Evolutionary conservation across 2,888 invertebrate genomes (phyloP).

Genomic region (Drosophila mercatorum): DNA sequence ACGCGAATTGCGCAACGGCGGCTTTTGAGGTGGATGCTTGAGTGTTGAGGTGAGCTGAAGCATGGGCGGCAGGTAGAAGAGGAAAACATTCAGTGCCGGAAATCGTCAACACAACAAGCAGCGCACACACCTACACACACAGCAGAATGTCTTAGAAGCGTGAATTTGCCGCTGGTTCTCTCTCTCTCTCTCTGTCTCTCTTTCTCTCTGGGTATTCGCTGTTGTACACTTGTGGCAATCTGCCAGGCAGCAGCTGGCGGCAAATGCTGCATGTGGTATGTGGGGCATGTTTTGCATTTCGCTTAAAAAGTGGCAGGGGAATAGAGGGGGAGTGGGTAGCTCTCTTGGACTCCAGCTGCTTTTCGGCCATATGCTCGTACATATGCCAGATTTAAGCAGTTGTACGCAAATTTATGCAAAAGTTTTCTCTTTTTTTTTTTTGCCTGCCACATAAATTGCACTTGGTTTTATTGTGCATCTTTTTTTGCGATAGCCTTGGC

Average conservation of each 20-base stretch:
- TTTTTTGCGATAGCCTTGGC: slow-evolving; percentile 46
- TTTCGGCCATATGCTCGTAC: slow-evolving; percentile 31
- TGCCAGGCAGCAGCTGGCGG: slow-evolving; percentile 52
- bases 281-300: slow-evolving; percentile 72
- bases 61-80: neutral
- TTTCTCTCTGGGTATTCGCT: slow-evolving; percentile 14
- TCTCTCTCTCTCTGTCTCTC: slow-evolving; percentile 2
- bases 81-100: slow-evolving; percentile 51
- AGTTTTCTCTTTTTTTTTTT: slow-evolving; percentile 15
- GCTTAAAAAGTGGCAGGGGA: slow-evolving; percentile 1
- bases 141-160: slow-evolving; percentile 62
- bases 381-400: slow-evolving; percentile 67
- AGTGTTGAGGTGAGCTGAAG: slow-evolving; percentile 23
- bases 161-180: slow-evolving; percentile 60
- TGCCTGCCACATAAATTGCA: slow-evolving; percentile 50
- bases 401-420: slow-evolving; percentile 68
- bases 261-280: slow-evolving; percentile 39
- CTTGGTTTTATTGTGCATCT: slow-evolving; percentile 44
- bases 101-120: slow-evolving; percentile 63
- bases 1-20: slow-evolving; percentile 64
- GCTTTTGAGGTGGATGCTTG: slow-evolving; percentile 66
- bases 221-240: slow-evolving; percentile 50
- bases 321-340: neutral
- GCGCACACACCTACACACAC: slow-evolving; percentile 5
- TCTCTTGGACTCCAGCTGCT: slow-evolving; percentile 24